Conservation (phyloP, 2,113 vertebrate species). For the Ctenodactylus gundi region DNA sequence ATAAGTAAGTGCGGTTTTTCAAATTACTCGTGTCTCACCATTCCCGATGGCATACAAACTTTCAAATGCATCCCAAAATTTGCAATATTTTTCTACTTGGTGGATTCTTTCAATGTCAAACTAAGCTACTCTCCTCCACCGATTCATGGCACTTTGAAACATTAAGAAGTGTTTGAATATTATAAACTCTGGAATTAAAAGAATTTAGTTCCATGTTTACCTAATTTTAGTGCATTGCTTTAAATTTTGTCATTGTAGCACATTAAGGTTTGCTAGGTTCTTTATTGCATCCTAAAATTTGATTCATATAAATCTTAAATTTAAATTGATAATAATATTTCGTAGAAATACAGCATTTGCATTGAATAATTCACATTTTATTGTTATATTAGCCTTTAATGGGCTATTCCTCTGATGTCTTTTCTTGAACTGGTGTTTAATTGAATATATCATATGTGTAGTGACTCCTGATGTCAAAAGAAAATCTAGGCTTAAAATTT, state of each 20-base stretch:
- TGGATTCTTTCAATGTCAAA: too few species aligned
- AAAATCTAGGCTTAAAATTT: not conserved
- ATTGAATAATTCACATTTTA: not conserved
- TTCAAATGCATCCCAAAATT: not conserved
- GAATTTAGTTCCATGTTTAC: not conserved
- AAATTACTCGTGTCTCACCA: not conserved
- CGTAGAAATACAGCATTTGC: not conserved
- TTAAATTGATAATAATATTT: not conserved
- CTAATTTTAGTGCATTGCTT: not conserved
- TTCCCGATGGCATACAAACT: not conserved
- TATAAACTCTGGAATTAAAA: not conserved
- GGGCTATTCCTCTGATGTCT: not conserved
- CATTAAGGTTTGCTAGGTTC: not conserved
- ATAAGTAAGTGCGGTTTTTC: not conserved
- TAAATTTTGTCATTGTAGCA: not conserved
- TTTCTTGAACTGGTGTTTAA: not conserved
- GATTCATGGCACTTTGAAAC: not conserved
- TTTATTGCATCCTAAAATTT: not conserved
- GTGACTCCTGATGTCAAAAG: not conserved
- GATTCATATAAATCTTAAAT: slow-evolving; percentile 35
- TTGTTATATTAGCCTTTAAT: not conserved
- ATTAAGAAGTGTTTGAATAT: not conserved
- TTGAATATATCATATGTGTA: not conserved
- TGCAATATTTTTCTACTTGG: not conserved
- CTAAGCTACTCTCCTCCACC: not conserved